Evolutionary conservation across 2,113 vertebrate genomes (phyloP).

Genomic region (Gopherus flavomarginatus): DNA sequence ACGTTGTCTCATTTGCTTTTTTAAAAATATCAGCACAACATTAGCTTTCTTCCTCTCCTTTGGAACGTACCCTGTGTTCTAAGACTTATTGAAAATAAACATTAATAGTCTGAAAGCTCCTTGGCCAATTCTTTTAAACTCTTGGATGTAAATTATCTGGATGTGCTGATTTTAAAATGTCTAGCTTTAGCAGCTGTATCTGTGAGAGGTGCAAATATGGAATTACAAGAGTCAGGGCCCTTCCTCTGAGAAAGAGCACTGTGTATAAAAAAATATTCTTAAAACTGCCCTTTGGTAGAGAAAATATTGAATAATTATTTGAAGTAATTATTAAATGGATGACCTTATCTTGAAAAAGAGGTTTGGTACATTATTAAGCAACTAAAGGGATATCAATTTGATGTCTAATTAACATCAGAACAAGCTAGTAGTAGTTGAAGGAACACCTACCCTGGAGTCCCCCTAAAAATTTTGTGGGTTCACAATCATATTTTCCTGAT

Average conservation of each 20-base stretch:
- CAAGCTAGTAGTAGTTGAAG: not conserved
- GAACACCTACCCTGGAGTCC: not conserved
- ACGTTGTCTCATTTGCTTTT: not conserved
- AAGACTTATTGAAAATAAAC: not conserved
- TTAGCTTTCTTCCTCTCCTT: not conserved
- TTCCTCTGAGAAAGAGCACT: not conserved
- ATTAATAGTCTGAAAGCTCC: not conserved
- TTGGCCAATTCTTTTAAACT: not conserved
- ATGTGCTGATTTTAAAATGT: not conserved
- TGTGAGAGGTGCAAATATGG: not conserved
- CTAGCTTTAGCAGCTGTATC: not conserved
- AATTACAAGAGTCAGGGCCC: not conserved
- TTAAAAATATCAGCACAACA: not conserved
- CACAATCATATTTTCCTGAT: not conserved
- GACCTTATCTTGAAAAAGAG: not conserved
- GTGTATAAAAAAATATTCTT: not conserved
- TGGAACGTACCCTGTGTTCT: not conserved
- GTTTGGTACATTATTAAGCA: not conserved
- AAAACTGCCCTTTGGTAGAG: not conserved
- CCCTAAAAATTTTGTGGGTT: rapidly evolving
- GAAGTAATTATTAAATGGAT: not conserved
- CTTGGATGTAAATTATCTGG: not conserved
- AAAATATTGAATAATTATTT: not conserved
- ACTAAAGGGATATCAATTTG: not conserved
- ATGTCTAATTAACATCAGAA: not conserved